Percentiles rank a stretch among this genome's conserved stretches.
phyloP scores from a whole-genome alignment of 2,888 invertebrate genomes.

The Smittia sp. region DNA sequence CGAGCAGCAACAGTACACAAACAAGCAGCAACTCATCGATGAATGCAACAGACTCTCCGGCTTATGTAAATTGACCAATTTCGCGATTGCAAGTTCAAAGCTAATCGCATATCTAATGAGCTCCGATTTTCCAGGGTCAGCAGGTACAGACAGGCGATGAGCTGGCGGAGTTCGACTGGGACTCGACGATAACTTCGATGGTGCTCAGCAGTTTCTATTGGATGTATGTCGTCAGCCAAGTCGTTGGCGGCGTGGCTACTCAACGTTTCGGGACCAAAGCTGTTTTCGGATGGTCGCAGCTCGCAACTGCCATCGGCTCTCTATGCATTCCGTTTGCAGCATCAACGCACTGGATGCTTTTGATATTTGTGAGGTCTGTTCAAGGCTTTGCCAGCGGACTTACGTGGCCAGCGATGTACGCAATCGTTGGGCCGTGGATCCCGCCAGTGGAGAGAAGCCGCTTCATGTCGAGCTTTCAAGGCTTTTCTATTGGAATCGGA shows the following conservation, averaged over 20 bases:
- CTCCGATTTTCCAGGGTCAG: background rate
- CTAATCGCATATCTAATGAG: background rate
- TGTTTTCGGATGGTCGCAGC: conserved; percentile 68
- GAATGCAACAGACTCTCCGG: background rate
- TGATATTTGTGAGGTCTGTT: conserved; percentile 62
- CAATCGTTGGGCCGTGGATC: conserved; percentile 70
- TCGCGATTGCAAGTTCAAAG: too few species aligned
- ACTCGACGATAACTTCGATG: conserved; percentile 61
- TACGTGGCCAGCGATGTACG: conserved; percentile 76
- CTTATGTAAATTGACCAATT: too few species aligned
- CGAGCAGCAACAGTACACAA: background rate
- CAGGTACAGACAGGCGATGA: conserved; percentile 47
- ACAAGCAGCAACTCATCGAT: conserved; percentile 12
- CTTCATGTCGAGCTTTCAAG: conserved; percentile 73
- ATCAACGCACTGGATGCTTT: conserved; percentile 60
- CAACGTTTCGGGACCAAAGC: conserved; percentile 69
- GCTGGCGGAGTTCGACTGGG: conserved; percentile 64
- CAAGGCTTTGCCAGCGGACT: conserved; percentile 70
- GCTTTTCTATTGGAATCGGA: conserved; percentile 72
- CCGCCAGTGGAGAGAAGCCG: conserved; percentile 67
- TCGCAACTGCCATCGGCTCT: conserved; percentile 66
- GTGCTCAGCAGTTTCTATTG: conserved; percentile 69
- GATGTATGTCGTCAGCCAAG: conserved; percentile 70
- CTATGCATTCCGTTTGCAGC: conserved; percentile 64
- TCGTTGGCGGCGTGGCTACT: conserved; percentile 67